Base-by-base conservation (phyloP, 2,797 vertebrate genomes). In the Chiroxiphia lanceolata region DNA sequence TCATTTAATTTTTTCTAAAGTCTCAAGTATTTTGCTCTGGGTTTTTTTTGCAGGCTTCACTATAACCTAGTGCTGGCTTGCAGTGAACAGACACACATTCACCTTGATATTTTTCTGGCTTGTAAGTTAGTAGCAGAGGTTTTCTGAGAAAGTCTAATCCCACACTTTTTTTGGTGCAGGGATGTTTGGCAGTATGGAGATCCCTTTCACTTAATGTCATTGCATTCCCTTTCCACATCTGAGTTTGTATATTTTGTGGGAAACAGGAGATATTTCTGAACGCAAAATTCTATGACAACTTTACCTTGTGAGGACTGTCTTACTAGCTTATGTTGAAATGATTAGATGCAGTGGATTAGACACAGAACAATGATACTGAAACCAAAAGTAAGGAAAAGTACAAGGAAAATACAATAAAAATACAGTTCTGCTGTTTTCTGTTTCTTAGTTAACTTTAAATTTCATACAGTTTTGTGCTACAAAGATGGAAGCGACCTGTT, bases 161-260 rank as follows among this genome's bases (percentile, higher is more conserved):
- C 6, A 18, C 11, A 3, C 16, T 4, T 61, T 85, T 44, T 85
- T 45, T 47, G 3, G n/a, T 67, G 60, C 3, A 29, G 3, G n/a
- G 10, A 4, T 48, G 3, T 57, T 60, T 21, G 12, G 6, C 6
- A 26, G 10, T 68, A 31, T 44, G 0, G 0, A 38, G 4, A 59
- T 47, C 7, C 6, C 6, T 84, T 93, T 53, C 16, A n/a, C 6
- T 75, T 57, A 57, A 68, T 42, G 7, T 42, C 20, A 18, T 16
- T 64, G 11, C 3, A 33, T 21, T 15, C 3, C 4, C 17, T 57
- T 80, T 86, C 31, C 15, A 19, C 9, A 33, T 11, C 17, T 60
- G 18, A 70, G 22, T 80, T 90, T 29, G 11, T 10, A 13, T 44
- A 34, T 70, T 77, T 83, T 74, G 8, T 59, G 13, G 34, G 51